phyloP scores from a whole-genome alignment of 2,888 invertebrate genomes.

The Nephrotoma guestfalica region DNA sequence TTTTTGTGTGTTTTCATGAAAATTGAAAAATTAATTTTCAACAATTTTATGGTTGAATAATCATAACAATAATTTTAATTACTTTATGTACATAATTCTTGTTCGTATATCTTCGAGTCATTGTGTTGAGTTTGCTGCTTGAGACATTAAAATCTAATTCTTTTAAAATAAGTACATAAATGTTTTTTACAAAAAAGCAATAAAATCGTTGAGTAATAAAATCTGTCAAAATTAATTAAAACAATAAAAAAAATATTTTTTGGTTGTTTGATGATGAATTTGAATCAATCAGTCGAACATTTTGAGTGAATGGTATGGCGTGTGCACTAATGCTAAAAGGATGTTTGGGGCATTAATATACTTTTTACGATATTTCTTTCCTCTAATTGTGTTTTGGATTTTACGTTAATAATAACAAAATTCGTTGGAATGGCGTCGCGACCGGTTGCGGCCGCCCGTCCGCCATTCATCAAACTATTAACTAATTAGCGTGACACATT shows the following conservation, averaged over 20 bases:
- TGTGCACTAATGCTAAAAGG: neutral
- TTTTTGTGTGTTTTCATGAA: neutral
- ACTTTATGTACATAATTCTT: neutral
- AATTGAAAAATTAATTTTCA: neutral
- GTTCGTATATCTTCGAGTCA: neutral
- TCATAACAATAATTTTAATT: neutral
- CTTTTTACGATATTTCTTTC: neutral
- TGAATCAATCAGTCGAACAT: neutral
- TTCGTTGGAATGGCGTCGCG: no score
- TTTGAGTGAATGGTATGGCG: neutral
- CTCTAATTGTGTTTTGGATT: neutral
- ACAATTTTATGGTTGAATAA: neutral
- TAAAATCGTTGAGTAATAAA: neutral
- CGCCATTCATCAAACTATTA: neutral
- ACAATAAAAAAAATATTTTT: neutral
- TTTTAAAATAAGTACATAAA: neutral
- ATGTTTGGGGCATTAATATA: neutral
- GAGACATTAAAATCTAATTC: neutral
- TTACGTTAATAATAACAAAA: neutral
- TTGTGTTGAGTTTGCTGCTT: neutral
- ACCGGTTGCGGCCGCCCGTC: neutral
- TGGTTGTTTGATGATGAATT: neutral
- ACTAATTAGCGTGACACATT: neutral
- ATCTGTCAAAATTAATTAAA: neutral
- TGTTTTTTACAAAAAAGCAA: neutral